Conservation (phyloP, 2,888 invertebrate species). For the Uropetala carovei region DNA sequence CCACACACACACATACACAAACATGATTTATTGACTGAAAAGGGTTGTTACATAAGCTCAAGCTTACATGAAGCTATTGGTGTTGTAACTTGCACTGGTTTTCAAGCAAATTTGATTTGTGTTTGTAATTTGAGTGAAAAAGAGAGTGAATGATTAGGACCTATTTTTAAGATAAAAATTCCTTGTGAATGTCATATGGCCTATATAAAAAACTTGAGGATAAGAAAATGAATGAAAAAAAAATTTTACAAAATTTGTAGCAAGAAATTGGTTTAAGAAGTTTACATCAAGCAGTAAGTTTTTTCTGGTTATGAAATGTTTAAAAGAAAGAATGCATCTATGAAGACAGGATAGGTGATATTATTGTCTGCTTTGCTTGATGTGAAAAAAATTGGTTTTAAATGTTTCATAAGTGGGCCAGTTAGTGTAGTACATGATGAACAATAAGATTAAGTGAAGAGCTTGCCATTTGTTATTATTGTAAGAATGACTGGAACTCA, state of each 20-base stretch:
- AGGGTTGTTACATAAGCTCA: background rate
- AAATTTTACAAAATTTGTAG: background rate
- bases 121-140: constrained; percentile 15
- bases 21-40: constrained; percentile 9
- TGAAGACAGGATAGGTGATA: background rate
- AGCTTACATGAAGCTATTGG: background rate
- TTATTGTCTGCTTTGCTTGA: constrained; percentile 37
- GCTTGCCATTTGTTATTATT: background rate
- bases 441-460: background rate
- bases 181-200: constrained; percentile 39
- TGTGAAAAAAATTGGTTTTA: constrained; percentile 34
- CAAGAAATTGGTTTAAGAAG: background rate
- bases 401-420: constrained; percentile 36
- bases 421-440: background rate
- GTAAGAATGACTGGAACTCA: background rate
- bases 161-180: background rate
- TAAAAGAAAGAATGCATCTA: background rate
- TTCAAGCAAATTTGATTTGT: constrained; percentile 29
- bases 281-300: background rate
- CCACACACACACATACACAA: background rate
- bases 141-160: constrained; percentile 34
- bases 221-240: background rate
- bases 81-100: background rate
- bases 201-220: constrained; percentile 1
- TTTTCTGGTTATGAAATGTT: background rate